phyloP scores from a whole-genome alignment of 2,888 invertebrate genomes.

The Notodonta ziczac region DNA sequence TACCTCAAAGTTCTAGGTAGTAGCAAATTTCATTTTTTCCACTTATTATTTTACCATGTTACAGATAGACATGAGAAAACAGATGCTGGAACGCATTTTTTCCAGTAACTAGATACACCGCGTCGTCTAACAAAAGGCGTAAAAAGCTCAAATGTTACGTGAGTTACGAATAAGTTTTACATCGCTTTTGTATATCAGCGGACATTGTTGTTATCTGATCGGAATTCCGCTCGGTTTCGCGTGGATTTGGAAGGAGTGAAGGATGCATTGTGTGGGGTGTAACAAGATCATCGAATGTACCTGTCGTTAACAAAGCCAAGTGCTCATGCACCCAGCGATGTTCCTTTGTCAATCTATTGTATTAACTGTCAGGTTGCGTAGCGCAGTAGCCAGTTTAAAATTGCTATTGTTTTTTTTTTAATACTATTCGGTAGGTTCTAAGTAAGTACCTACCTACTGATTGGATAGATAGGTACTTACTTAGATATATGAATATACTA shows the following conservation, averaged over 20 bases:
- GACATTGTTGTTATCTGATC: constrained; percentile 79
- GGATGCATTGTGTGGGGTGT: constrained; percentile 63
- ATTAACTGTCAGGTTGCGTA: constrained; percentile 37
- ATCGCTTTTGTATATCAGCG: constrained; percentile 64
- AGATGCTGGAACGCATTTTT: constrained; percentile 38
- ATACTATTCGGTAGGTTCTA: background rate
- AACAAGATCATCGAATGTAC: constrained; percentile 76
- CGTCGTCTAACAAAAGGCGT: constrained; percentile 42
- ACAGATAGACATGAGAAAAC: background rate
- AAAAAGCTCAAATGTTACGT: constrained; percentile 58
- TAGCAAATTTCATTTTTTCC: too few relatives aligned
- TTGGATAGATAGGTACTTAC: too few relatives aligned
- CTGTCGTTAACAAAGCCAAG: constrained; percentile 66
- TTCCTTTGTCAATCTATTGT: constrained; percentile 54
- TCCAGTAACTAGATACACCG: constrained; percentile 52
- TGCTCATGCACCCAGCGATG: constrained; percentile 54
- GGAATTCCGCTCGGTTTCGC: constrained; percentile 71
- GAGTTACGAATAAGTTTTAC: constrained; percentile 58
- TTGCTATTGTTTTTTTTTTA: constrained; percentile 13
- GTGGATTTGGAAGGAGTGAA: constrained; percentile 71
- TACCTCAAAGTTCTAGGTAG: too few relatives aligned
- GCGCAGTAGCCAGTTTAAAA: constrained; percentile 22
- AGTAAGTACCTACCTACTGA: too few relatives aligned
- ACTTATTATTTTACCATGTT: too few relatives aligned
- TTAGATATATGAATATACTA: too few relatives aligned